Evolutionary conservation across 2,113 vertebrate genomes (phyloP).

Genomic region (Gambusia holbrooki): DNA sequence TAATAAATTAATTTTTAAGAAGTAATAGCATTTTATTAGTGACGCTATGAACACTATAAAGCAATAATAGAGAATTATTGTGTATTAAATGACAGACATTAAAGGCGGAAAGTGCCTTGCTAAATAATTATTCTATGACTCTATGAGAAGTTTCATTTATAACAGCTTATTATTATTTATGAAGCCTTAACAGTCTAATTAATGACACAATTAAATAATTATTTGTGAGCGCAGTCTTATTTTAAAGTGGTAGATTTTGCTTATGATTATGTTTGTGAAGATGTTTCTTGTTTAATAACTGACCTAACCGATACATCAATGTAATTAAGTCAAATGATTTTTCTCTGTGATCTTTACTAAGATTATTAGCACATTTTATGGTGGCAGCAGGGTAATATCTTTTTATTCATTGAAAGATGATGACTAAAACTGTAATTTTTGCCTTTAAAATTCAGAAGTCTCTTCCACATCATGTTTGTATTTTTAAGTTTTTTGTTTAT

Average conservation of each 20-base stretch:
- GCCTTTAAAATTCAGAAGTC: background rate
- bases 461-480: background rate
- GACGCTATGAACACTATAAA: background rate
- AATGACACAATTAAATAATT: background rate
- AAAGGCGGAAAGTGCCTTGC: background rate
- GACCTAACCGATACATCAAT: background rate
- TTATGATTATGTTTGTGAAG: background rate
- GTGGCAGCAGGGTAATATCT: background rate
- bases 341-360: background rate
- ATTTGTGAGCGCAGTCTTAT: background rate
- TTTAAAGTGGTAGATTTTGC: background rate
- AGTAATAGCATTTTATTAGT: background rate
- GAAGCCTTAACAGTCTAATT: background rate
- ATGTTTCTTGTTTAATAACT: background rate
- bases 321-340: background rate
- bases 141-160: background rate
- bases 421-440: background rate
- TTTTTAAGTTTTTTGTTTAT: background rate
- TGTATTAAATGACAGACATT: background rate
- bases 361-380: background rate
- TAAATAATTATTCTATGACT: background rate
- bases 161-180: background rate
- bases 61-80: background rate
- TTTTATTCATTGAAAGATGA: background rate
- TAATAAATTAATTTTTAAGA: background rate